Evolutionary conservation across 2,797 vertebrate species (phyloP).

Genomic region (Characodon lateralis): DNA sequence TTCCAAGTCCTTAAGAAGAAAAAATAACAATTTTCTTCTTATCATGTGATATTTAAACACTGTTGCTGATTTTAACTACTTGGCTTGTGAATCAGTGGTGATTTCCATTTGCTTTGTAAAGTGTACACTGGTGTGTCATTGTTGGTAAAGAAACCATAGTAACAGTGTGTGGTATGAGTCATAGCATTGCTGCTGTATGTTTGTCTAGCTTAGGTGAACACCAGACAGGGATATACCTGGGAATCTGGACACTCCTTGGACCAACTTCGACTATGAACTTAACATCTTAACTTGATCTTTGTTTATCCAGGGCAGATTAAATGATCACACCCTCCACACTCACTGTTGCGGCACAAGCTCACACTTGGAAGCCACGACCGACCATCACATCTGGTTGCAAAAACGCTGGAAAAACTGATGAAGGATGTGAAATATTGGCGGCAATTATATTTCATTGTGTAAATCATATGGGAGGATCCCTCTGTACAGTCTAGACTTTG

Average conservation of each 20-base stretch:
- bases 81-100: constrained; percentile 26
- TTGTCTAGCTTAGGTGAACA: constrained; percentile 55
- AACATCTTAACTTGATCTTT: constrained; percentile 43
- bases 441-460: constrained; percentile 9
- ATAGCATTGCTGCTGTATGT: constrained; percentile 48
- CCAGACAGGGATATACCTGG: constrained; percentile 61
- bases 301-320: constrained; percentile 49
- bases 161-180: constrained; percentile 43
- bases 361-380: constrained; percentile 9
- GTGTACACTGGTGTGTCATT: constrained; percentile 47
- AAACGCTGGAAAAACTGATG: constrained; percentile 13
- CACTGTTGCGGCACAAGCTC: constrained; percentile 26
- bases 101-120: constrained; percentile 43
- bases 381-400: constrained; percentile 7
- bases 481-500: constrained; percentile 31
- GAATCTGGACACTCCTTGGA: constrained; percentile 69
- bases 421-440: constrained; percentile 18
- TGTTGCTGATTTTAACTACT: constrained; percentile 17
- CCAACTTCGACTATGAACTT: constrained; percentile 60
- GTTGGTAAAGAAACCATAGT: constrained; percentile 50
- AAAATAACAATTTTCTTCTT: no score
- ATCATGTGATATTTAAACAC: constrained; percentile 35
- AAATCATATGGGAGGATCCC: constrained; percentile 6
- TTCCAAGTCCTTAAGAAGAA: not conserved
- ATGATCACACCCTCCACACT: constrained; percentile 48